phyloP scores from a whole-genome alignment of 1,140 invertebrate species.

The Micrasema longulum region DNA sequence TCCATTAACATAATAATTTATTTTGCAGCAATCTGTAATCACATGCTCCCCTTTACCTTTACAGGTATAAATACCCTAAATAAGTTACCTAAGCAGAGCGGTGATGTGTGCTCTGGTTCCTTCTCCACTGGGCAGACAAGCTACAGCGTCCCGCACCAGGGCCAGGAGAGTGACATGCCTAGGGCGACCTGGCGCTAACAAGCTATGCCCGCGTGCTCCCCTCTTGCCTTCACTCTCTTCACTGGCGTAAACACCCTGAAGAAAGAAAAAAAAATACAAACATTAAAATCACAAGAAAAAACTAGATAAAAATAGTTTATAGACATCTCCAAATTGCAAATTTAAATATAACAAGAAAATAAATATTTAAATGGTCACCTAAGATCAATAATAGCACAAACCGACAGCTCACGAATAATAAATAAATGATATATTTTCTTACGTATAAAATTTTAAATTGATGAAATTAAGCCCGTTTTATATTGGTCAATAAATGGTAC shows the following conservation, averaged over 20 bases:
- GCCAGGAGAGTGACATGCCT: constrained; percentile 93
- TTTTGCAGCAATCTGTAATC: constrained; percentile 60
- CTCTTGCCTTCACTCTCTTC: constrained; percentile 44
- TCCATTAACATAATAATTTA: too few species aligned
- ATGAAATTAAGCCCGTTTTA: too few species aligned
- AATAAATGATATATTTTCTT: too few species aligned
- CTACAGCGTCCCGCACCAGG: constrained; percentile 91
- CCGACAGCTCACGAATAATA: too few species aligned
- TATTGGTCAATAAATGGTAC: too few species aligned
- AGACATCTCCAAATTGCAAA: too few species aligned
- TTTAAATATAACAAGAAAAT: too few species aligned
- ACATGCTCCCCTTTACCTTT: not conserved
- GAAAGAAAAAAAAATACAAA: constrained; percentile 28
- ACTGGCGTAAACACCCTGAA: constrained; percentile 48
- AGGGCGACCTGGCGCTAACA: constrained; percentile 86
- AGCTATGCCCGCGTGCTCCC: constrained; percentile 81
- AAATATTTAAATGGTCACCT: too few species aligned
- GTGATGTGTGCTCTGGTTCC: constrained; percentile 89
- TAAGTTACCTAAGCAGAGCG: constrained; percentile 65
- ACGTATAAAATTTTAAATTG: too few species aligned
- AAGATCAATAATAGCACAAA: too few species aligned
- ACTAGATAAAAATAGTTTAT: too few species aligned
- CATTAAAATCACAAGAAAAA: too few species aligned
- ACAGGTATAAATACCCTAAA: constrained; percentile 63
- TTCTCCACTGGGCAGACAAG: constrained; percentile 92